Evolutionary conservation across 2,113 vertebrate species (phyloP).

Genomic region (Pogona vitticeps): DNA sequence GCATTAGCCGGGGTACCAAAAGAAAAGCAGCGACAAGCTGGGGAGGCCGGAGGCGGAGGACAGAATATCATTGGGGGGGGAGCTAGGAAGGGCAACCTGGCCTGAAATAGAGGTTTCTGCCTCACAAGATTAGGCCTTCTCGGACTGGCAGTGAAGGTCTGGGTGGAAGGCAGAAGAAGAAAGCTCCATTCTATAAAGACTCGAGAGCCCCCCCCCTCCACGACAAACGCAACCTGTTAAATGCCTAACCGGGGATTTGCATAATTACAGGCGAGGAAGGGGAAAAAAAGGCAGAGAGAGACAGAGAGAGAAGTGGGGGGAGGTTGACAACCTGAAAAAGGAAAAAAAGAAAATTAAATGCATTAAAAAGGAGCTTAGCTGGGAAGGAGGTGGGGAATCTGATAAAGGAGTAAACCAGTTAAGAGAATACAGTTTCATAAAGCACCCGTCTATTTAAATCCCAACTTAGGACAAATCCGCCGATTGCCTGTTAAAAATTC

Average conservation of each 20-base stretch:
- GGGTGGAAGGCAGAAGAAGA: conserved; percentile 6
- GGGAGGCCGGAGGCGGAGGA: background rate
- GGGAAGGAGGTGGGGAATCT: conserved; percentile 40
- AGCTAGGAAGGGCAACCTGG: background rate
- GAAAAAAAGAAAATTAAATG: conserved; percentile 53
- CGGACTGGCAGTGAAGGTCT: background rate
- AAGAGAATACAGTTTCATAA: conserved; percentile 60
- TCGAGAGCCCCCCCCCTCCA: background rate
- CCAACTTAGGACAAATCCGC: conserved; percentile 69
- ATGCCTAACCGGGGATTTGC: conserved; percentile 67
- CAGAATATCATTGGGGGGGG: background rate
- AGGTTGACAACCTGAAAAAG: too few relatives aligned
- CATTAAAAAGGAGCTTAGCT: conserved; percentile 64
- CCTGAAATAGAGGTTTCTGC: conserved; percentile 3
- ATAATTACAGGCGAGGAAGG: conserved; percentile 56
- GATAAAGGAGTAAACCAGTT: conserved; percentile 73
- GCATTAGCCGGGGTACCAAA: conserved; percentile 40
- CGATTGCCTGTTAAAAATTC: conserved; percentile 61
- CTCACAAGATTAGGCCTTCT: background rate
- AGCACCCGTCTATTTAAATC: conserved; percentile 59
- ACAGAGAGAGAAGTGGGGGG: background rate
- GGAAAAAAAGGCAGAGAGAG: conserved; percentile 23
- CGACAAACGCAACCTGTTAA: conserved; percentile 48
- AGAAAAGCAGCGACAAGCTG: conserved; percentile 25
- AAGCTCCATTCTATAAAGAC: conserved; percentile 32